phyloP scores from a whole-genome alignment of 2,113 vertebrate genomes.

The Gallinago jamesoni region DNA sequence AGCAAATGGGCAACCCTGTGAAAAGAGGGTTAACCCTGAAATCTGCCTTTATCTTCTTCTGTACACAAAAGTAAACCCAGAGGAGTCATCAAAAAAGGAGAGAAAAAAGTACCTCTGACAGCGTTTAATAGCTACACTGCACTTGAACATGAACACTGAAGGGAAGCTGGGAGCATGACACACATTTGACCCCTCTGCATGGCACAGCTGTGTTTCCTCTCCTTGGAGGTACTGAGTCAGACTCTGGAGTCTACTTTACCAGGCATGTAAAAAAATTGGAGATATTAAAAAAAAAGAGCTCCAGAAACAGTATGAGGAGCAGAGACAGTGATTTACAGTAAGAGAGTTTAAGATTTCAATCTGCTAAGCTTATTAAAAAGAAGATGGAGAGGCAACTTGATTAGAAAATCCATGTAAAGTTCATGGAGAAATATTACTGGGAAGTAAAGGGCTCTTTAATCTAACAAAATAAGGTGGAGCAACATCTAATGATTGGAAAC shows the following conservation, averaged over 20 bases:
- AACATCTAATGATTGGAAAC: conserved; percentile 34
- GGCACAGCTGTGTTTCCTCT: background rate
- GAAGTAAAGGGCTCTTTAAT: conserved; percentile 44
- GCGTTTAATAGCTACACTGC: background rate
- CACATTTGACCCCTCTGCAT: background rate
- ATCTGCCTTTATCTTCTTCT: background rate
- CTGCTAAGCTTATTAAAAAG: conserved; percentile 46
- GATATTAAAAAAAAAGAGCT: background rate
- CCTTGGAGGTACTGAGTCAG: background rate
- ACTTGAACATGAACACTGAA: background rate
- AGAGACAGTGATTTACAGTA: background rate
- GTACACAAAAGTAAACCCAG: background rate
- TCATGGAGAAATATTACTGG: conserved; percentile 2
- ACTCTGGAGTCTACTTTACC: background rate
- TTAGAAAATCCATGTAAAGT: conserved; percentile 44
- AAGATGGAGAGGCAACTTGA: conserved; percentile 38
- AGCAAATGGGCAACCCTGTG: background rate
- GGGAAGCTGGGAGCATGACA: background rate
- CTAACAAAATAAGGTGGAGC: conserved; percentile 35
- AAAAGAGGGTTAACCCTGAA: background rate
- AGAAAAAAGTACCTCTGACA: background rate
- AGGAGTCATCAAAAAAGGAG: background rate
- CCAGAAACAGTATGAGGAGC: background rate
- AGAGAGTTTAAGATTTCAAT: conserved; percentile 23
- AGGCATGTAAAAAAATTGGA: background rate